Percentiles rank a stretch among this genome's conserved stretches.
phyloP scores from a whole-genome alignment of 1,140 invertebrate species.

The Pseudomyrmex pallidus region DNA sequence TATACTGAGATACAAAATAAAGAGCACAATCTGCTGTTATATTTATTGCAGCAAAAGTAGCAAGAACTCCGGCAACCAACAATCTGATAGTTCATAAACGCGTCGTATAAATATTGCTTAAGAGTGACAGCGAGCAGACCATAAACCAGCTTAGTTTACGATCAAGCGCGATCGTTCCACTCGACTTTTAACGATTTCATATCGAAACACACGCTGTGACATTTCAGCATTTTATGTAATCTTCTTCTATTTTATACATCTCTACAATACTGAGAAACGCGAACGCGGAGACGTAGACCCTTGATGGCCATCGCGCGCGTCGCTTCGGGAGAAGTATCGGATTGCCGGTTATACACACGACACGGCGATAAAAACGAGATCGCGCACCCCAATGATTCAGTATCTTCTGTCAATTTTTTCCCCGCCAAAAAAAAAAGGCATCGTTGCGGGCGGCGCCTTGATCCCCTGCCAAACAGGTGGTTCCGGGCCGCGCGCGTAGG shows the following conservation, averaged over 20 bases:
- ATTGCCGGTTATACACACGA: conserved; percentile 19
- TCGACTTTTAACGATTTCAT: conserved; percentile 32
- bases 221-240: conserved; percentile 24
- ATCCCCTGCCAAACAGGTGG: conserved; percentile 83
- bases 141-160: conserved; percentile 45
- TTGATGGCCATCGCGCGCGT: neutral
- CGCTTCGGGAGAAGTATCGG: conserved; percentile 35
- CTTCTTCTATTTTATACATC: conserved; percentile 27
- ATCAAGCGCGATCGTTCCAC: conserved; percentile 16
- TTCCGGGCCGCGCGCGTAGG: conserved; percentile 69
- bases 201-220: conserved; percentile 22
- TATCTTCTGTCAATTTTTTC: conserved; percentile 41
- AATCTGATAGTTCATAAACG: conserved; percentile 41
- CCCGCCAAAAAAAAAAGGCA: conserved; percentile 9
- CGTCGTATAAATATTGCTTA: conserved; percentile 50
- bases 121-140: conserved; percentile 27
- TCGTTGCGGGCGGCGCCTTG: conserved; percentile 68
- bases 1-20: neutral
- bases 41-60: conserved; percentile 14
- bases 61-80: neutral
- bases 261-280: no score
- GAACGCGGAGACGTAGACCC: neutral
- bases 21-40: no score
- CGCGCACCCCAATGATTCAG: neutral
- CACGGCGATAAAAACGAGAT: conserved; percentile 30